phyloP scores from a whole-genome alignment of 2,113 vertebrate genomes.

The Thamnaconus septentrionalis region DNA sequence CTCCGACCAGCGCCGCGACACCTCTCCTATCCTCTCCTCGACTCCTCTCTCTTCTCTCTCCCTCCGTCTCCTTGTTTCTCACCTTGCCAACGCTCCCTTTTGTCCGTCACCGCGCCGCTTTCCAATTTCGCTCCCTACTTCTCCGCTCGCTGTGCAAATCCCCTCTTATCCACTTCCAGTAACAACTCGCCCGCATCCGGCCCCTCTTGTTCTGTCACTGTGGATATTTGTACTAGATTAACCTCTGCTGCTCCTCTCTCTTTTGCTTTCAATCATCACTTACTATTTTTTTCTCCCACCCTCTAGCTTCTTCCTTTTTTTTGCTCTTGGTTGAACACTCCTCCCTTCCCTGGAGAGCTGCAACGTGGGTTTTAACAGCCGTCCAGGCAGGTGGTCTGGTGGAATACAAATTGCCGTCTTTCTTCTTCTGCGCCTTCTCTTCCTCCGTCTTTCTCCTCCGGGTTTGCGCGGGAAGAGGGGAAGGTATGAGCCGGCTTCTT shows the following conservation, averaged over 20 bases:
- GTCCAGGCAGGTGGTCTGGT: conserved; percentile 40
- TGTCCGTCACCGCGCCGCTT: conserved; percentile 27
- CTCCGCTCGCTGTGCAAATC: conserved; percentile 58
- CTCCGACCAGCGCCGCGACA: no score
- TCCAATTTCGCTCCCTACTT: conserved; percentile 39
- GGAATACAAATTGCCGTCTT: conserved; percentile 67
- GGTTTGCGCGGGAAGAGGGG: conserved; percentile 44
- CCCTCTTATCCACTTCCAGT: conserved; percentile 60
- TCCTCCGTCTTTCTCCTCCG: conserved; percentile 48
- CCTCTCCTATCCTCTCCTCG: neutral
- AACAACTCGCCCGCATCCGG: conserved; percentile 47
- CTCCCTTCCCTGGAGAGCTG: conserved; percentile 36
- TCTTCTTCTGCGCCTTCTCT: conserved; percentile 12
- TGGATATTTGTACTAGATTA: conserved; percentile 70
- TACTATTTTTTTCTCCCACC: neutral
- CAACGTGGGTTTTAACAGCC: conserved; percentile 56
- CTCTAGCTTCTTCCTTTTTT: neutral
- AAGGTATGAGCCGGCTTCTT: conserved; percentile 50
- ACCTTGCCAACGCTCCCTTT: conserved; percentile 16
- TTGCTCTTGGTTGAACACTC: conserved; percentile 14
- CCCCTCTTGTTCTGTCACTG: conserved; percentile 61
- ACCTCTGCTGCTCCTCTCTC: conserved; percentile 43
- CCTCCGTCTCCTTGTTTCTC: conserved; percentile 3
- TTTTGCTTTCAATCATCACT: conserved; percentile 15
- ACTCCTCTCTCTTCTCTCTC: neutral